Evolutionary conservation across 2,113 vertebrate genomes (phyloP).

Genomic region (Carassius gibelio): DNA sequence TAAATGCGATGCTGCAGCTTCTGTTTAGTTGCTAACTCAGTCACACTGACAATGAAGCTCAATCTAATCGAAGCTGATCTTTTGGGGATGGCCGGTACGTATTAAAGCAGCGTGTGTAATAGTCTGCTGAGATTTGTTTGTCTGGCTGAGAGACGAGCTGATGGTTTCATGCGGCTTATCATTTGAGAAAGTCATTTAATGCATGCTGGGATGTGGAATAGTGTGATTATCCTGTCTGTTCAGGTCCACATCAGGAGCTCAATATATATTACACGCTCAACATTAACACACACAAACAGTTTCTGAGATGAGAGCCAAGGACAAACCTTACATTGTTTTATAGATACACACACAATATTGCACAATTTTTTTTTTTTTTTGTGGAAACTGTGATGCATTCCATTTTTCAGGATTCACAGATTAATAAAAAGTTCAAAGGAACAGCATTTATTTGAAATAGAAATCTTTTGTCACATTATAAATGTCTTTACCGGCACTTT

Average conservation of each 20-base stretch:
- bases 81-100: not conserved
- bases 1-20: not conserved
- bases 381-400: no score
- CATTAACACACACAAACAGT: not conserved
- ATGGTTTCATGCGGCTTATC: constrained; percentile 24
- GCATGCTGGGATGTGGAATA: constrained; percentile 29
- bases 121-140: constrained; percentile 17
- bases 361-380: no score
- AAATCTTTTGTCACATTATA: no score
- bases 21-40: not conserved
- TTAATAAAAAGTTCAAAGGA: no score
- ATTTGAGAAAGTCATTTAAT: constrained; percentile 41
- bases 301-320: not conserved
- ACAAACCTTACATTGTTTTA: no score
- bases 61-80: not conserved
- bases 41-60: not conserved
- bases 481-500: not conserved
- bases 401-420: no score
- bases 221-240: constrained; percentile 22
- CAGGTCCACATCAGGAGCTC: not conserved
- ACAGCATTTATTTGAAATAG: no score
- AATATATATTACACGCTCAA: constrained; percentile 5
- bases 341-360: no score
- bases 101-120: constrained; percentile 2
- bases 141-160: not conserved